A percentile compares a stretch with the other conserved stretches of the same genome.
Conservation (phyloP, 1,140 invertebrate species). For the Drosophila nasuta region DNA sequence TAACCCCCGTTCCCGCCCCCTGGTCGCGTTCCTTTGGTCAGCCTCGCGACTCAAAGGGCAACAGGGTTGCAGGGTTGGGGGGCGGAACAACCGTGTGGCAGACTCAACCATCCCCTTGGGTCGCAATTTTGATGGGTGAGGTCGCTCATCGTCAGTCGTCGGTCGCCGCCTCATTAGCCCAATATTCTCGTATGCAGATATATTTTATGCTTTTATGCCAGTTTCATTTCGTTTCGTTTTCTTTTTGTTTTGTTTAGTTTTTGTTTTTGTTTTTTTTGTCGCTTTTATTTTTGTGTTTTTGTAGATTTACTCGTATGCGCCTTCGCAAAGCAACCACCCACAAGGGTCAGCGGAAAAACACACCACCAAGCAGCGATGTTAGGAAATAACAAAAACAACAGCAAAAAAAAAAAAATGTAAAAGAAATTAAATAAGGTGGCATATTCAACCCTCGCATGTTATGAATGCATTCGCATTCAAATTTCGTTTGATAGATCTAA, state of each 20-base stretch:
- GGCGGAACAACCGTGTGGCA: not conserved
- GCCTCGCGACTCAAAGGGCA: not conserved
- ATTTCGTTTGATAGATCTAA: slow-evolving; percentile 8
- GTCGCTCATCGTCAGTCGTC: slow-evolving; percentile 28
- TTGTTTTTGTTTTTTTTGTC: slow-evolving; percentile 29
- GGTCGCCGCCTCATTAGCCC: slow-evolving; percentile 66
- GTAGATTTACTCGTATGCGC: not conserved
- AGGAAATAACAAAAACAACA: slow-evolving; percentile 3
- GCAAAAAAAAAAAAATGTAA: no score
- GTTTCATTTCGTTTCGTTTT: slow-evolving; percentile 30
- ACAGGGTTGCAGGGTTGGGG: slow-evolving; percentile 5
- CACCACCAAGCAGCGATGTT: slow-evolving; percentile 37
- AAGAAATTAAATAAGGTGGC: slow-evolving; percentile 6
- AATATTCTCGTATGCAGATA: slow-evolving; percentile 65
- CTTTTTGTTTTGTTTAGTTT: slow-evolving; percentile 30
- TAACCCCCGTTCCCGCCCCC: not conserved
- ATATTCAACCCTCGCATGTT: slow-evolving; percentile 57
- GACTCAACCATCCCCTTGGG: slow-evolving; percentile 32
- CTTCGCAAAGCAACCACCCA: slow-evolving; percentile 38
- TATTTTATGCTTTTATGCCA: slow-evolving; percentile 31
- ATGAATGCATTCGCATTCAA: slow-evolving; percentile 36
- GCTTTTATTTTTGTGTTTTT: not conserved
- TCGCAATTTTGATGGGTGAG: slow-evolving; percentile 41
- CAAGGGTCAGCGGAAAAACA: slow-evolving; percentile 42
- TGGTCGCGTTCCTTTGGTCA: slow-evolving; percentile 40